Evolutionary conservation across 2,113 vertebrate species (phyloP), one percentile per base, ranked within the genome.

Genomic region (Salvelinus namaycush): DNA sequence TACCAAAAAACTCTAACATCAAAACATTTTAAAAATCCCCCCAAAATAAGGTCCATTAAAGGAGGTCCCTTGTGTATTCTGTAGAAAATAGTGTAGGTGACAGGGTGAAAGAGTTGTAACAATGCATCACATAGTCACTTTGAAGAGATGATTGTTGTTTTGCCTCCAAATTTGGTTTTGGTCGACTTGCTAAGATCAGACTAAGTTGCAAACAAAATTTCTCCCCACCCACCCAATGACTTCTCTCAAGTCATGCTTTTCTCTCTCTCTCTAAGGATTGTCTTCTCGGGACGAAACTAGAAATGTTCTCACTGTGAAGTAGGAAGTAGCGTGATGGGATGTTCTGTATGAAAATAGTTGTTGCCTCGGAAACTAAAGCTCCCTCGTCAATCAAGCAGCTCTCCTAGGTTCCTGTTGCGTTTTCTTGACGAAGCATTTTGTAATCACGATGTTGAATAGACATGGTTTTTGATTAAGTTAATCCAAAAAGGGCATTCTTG

Each of bases 221-320:
- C 68, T 79, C 89, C 83, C 87, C 89, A 89, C 92, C 92, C 91
- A 68, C 31, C 67, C 67, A 81, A 62, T 1, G 26, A 44, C 87
- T 93, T 92, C 87, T 93, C 92, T 92, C 86, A 93, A 90, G 90
- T 87, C 69, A 68, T 71, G 83, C 76, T 83, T 79, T 75, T 64
- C 11, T 73, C 31, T 73, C 54, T 60, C 31, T 73, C 54, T 60
- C 31, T 57, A 14, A 60, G 18, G 71, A 39, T 39, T 70, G 69
- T 24, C 44, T 5, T n/a, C 24, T 70, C 18, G 26, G 44, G 69
- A 44, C 16, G 9, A 70, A 70, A 34, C 29, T 8, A 60, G 16
- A 60, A 18, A 62, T 22, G 20, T 70, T 70, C 39, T 49, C 69
- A 24, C 51, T 34, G 7, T 31, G n/a, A 26, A 39, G 18, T 68